Base-by-base conservation (phyloP, 2,888 invertebrate genomes). In the Drosophila neoperkinsi region DNA sequence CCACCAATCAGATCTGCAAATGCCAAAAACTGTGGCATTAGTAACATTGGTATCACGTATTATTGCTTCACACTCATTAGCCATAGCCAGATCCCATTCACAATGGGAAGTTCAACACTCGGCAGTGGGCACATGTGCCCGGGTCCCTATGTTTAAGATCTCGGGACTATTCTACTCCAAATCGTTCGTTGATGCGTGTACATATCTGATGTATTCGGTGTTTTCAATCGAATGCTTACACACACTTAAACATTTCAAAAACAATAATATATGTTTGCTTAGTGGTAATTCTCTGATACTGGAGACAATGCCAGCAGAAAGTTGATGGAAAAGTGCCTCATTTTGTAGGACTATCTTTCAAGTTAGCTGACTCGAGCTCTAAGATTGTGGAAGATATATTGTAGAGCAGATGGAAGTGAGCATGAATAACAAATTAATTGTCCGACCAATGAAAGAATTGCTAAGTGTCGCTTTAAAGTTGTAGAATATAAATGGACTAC, bases 161-260 rank as follows among this genome's bases (percentile, higher is more conserved):
- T 28, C 3, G 10, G 9, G 0, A 36, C 57, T 57, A 55, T 60
- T 60, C 57, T 28, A 28, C 28, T 34, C 79, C 18, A 58, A 31
- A 49, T 49, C 36, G 36, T 31, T 34, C 10, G 28, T 34, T 25
- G 36, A 13, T 43, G 21, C 21, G n/a, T 41, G 9, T 28, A 28
- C 25, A 28, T 28, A 28, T 9, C 0, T 18, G 9, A 65, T 80
- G 64, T 66, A 68, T 75, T 74, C 62, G 68, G 25, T 83, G 67
- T 86, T 74, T 77, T 81, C 72, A 83, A 52, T 67, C 46, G n/a
- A 70, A 71, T 82, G 79, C 77, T 78, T 83, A 34, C 65, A 76
- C 77, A 74, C 50, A 41, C 41, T 1, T 18, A n/a, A n/a, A n/a
- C 41, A 41, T 11, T n/a, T n/a, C 41, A n/a, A 41, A 10, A n/a